Base-by-base conservation (phyloP, 2,797 vertebrate genomes). In the Etheostoma perlongum region DNA sequence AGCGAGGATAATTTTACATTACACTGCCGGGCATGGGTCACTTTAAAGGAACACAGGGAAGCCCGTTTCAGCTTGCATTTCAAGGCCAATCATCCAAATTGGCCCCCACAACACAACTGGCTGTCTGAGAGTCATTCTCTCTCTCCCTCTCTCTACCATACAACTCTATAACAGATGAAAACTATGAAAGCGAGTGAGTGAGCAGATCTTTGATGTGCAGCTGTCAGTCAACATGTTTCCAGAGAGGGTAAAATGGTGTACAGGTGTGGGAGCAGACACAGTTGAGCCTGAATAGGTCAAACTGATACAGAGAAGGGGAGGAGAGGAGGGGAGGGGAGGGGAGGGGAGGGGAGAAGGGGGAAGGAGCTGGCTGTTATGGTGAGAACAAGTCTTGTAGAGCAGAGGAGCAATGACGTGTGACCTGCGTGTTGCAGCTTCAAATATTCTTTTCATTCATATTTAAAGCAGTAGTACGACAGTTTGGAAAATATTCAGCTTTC, bases 11-110 rank as follows among this genome's bases (percentile, higher is more conserved):
- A 95, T 95, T 94, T 95, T 94, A 94, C 92, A 94, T 91, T 94
- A 95, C 91, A 93, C 93, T 89, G 92, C 83, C 76, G 89, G 93
- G 92, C 94, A 93, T 76, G 93, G 95, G 94, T 96, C 93, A 95
- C 92, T 94, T 94, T 95, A 92, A 95, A 95, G 92, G 93, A 95
- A 92, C 93, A 92, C 87, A 86, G 90, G 91, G 94, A 94, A 94
- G 91, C 92, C 92, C 86, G 82, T 89, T 95, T 95, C 91, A 92
- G 93, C 92, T 91, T 93, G 89, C 89, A 90, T 95, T 96, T 96
- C 94, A 94, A 91, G 94, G 93, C 92, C 92, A 96, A 94, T 95
- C 93, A 94, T 95, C 92, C 62, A 95, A 95, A 96, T 94, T 95
- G 91, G 87, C 86, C 93, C 36, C 93, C 88, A 85, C 85, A 92